Base-by-base conservation (phyloP, 2,888 invertebrate genomes). In the Silvanus unidentatus region DNA sequence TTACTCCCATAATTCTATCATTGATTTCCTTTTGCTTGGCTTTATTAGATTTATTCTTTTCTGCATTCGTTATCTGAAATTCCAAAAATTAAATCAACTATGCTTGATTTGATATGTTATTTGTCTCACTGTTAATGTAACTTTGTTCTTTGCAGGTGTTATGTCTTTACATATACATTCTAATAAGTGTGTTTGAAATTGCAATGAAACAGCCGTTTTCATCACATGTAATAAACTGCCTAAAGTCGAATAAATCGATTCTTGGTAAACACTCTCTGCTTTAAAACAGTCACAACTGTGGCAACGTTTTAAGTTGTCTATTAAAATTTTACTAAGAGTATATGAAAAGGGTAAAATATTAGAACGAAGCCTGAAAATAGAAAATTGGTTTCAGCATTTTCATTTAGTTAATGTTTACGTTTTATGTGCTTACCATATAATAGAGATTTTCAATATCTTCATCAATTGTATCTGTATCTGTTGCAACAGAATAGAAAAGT, bases 281-380 rank as follows among this genome's bases (percentile, higher is more conserved):
- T 39, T 46, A 12, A 55, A 60, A 48, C 60, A 60, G 5, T 49
- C 42, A 44, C 60, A 60, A 22, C 49, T 53, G 16, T 55, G 53
- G 11, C 40, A 40, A 34, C 47, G 52, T 28, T 54, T 50, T 12
- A 60, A 40, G 22, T 42, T 50, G 36, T 60, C 55, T 5, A 57
- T 46, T n/a, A 59, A 35, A 28, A 49, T 43, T 48, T 57, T 59
- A 16, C 52, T 57, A 11, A 60, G 53, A 12, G 40, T 44, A 38
- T 51, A 59, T 9, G 55, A 52, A 51, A 55, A 60, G 34, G 57
- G 55, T n/a, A 59, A 50, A n/a, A 40, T 39, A 48, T 50, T 50
- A 6, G 48, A 41, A 40, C 48, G 39, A n/a, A 15, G 12, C 58
- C n/a, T n/a, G n/a, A n/a, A n/a, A n/a, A n/a, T n/a, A n/a, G n/a